Evolutionary conservation across 1,140 invertebrate species (phyloP).

Genomic region (Camponotus vicinus): DNA sequence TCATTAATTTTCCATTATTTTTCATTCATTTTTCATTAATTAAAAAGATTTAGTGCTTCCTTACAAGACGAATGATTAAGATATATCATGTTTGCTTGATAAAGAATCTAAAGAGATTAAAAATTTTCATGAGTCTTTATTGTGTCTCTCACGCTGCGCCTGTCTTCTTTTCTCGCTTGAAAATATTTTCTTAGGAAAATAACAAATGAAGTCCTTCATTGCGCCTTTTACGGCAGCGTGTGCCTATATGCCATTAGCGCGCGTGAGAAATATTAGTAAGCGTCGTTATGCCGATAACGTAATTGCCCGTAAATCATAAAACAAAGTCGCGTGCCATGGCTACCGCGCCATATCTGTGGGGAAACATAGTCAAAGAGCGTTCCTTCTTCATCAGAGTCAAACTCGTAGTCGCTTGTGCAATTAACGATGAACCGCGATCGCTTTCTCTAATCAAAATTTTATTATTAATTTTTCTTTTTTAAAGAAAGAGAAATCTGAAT

Average conservation of each 20-base stretch:
- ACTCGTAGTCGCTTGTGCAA: background rate
- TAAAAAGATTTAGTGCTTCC: background rate
- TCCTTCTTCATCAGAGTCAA: background rate
- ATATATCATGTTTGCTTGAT: background rate
- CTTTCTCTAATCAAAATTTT: background rate
- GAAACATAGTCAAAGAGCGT: slow-evolving; percentile 5
- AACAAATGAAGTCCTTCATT: slow-evolving; percentile 63
- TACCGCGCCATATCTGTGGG: background rate
- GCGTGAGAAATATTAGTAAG: slow-evolving; percentile 63
- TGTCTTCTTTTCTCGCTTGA: background rate
- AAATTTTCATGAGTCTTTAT: background rate
- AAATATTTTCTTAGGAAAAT: slow-evolving; percentile 41
- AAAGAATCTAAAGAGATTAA: slow-evolving; percentile 18
- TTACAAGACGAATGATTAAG: background rate
- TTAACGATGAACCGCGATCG: background rate
- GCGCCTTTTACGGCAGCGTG: slow-evolving; percentile 45
- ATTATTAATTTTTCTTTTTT: background rate
- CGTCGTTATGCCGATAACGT: slow-evolving; percentile 70
- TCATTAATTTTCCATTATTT: background rate
- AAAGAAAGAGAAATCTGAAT: background rate
- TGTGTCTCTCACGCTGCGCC: background rate
- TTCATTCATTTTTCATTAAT: background rate
- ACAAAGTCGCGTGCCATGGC: slow-evolving; percentile 64
- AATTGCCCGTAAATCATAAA: slow-evolving; percentile 71
- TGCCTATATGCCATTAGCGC: slow-evolving; percentile 58